phyloP scores from a whole-genome alignment of 2,888 invertebrate species.

The Drosophila lacicola region DNA sequence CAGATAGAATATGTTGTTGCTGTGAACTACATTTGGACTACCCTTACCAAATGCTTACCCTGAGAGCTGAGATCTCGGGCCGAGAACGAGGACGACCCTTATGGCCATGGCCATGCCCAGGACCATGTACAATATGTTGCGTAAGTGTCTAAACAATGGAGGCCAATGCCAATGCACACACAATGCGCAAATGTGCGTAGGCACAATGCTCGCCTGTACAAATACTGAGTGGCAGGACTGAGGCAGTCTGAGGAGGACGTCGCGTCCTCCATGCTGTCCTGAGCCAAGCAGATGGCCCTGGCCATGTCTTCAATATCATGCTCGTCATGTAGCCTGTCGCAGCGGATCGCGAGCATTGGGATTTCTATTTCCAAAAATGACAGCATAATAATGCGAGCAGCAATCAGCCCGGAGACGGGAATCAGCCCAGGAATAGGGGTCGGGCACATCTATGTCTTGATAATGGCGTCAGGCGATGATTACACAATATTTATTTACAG shows the following conservation, averaged over 20 bases:
- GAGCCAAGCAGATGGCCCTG: conserved; percentile 61
- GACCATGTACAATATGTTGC: conserved; percentile 65
- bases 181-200: conserved; percentile 43
- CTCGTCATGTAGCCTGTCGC: conserved; percentile 60
- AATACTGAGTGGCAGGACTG: conserved; percentile 28
- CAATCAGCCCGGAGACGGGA: conserved; percentile 6
- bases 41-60: conserved; percentile 38
- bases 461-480: conserved; percentile 64
- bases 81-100: conserved; percentile 22
- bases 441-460: conserved; percentile 16
- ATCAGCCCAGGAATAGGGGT: background rate
- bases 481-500: conserved; percentile 73
- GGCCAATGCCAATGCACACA: conserved; percentile 48
- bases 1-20: conserved; percentile 11
- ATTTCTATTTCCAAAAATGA: conserved; percentile 68
- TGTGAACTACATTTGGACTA: conserved; percentile 32
- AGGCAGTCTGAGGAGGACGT: conserved; percentile 9
- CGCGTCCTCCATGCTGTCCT: conserved; percentile 46
- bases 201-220: conserved; percentile 38
- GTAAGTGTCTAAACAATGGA: conserved; percentile 75
- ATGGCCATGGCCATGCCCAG: conserved; percentile 36
- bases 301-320: conserved; percentile 64
- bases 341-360: conserved; percentile 59
- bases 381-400: conserved; percentile 68
- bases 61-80: conserved; percentile 12